Evolutionary conservation across 2,888 invertebrate species (phyloP).

Genomic region (Pollenia amentaria): DNA sequence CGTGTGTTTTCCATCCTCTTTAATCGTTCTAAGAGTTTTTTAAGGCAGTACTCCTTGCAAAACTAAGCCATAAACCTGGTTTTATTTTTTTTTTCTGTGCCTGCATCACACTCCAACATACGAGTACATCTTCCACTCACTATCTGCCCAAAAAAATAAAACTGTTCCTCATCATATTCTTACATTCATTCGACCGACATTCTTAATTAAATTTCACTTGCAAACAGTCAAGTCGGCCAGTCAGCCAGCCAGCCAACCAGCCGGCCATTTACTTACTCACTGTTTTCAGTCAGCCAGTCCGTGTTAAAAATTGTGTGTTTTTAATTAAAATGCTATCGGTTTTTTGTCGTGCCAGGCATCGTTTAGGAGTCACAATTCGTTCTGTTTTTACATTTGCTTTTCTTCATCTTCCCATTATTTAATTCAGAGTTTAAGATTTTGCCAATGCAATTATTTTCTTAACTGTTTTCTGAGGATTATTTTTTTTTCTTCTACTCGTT

Average conservation of each 20-base stretch:
- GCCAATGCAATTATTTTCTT: constrained; percentile 52
- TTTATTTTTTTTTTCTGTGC: constrained; percentile 5
- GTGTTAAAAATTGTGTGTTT: constrained; percentile 76
- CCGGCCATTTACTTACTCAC: background rate
- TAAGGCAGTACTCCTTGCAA: constrained; percentile 38
- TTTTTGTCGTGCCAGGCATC: constrained; percentile 68
- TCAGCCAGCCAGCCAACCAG: background rate
- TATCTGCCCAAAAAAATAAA: constrained; percentile 32
- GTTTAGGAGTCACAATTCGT: constrained; percentile 27
- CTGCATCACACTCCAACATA: background rate
- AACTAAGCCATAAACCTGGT: constrained; percentile 11
- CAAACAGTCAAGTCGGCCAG: constrained; percentile 14
- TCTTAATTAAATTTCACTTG: constrained; percentile 59
- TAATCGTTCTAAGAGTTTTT: background rate
- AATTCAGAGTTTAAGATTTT: constrained; percentile 28
- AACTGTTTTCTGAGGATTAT: constrained; percentile 51
- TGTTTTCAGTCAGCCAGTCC: constrained; percentile 9
- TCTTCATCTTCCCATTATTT: background rate
- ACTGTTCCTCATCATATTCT: background rate
- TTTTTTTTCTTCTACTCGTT: background rate
- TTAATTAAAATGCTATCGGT: constrained; percentile 76
- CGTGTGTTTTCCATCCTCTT: constrained; percentile 35
- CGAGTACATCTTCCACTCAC: constrained; percentile 3
- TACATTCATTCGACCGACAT: constrained; percentile 43
- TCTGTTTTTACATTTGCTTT: background rate